Base-by-base conservation (phyloP, 2,797 vertebrate genomes). In the Jordanella pulchra region DNA sequence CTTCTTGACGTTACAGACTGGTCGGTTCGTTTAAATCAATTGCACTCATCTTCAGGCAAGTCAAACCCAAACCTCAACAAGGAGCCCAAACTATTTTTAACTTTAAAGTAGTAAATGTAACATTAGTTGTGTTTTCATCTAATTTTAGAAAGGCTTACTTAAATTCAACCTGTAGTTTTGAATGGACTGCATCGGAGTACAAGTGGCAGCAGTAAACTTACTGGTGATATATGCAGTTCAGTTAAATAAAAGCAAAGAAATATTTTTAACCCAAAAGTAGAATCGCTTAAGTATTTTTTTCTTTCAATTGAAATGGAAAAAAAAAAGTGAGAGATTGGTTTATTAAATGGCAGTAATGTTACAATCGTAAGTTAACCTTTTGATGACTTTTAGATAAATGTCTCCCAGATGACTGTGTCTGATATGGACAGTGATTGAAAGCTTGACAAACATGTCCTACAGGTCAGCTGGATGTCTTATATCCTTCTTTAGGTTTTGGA, bases 371-470 rank as follows among this genome's bases (percentile, higher is more conserved):
- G 65, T 42, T 69, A 85, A 84, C 73, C 69, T 13, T 73, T 73
- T 68, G 73, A 39, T 83, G 58, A 67, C 14, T 7, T 1, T 25
- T n/a, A 65, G 64, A 82, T 80, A 81, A n/a, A 71, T 80, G 82
- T 85, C 76, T 77, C 67, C 69, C 64, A 28, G 56, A n/a, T 18
- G 60, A 54, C 35, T 67, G 51, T 73, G 54, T 72, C 54, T 67
- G 72, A 79, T 82, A 32, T 76, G 83, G 78, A 25, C 73, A 51
- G 35, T 32, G 80, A 84, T 87, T 88, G 84, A 78, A 87, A 77
- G 55, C 93, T 84, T 88, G 93, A 92, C 91, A 93, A 94, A 93
- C 94, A 25, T 90, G 94, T 91, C 77, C 60, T 84, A 80, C 93
- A 67, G 83, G 91, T 93, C n/a, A 56, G 82, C 74, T 71, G 82